A percentile compares a stretch with the other conserved stretches of the same genome.
Conservation (phyloP, 1,140 invertebrate species). For the Drosophila athabasca region DNA sequence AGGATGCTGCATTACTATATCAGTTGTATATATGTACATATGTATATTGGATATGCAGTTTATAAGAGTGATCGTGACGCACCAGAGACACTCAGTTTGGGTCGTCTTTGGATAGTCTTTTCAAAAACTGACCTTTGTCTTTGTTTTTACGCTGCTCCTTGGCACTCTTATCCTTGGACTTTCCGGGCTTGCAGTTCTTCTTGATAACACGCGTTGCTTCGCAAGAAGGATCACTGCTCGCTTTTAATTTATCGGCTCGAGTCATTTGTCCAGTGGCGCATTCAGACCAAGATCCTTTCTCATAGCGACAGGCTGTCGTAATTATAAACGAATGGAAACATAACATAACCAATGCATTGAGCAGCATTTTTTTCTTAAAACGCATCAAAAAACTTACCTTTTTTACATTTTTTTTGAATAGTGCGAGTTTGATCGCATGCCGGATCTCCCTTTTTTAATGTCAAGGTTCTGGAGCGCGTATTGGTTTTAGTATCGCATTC, state of each 20-base stretch:
- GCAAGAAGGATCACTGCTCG: slow-evolving; percentile 89
- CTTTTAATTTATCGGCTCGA: slow-evolving; percentile 88
- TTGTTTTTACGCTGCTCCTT: slow-evolving; percentile 83
- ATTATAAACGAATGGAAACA: no score
- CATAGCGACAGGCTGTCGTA: slow-evolving; percentile 89
- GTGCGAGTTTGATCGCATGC: slow-evolving; percentile 92
- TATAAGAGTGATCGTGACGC: no score
- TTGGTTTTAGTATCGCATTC: slow-evolving; percentile 93
- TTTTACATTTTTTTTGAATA: slow-evolving; percentile 96
- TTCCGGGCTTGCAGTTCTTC: slow-evolving; percentile 88
- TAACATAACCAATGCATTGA: neutral
- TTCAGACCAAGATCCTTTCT: slow-evolving; percentile 92
- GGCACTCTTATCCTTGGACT: slow-evolving; percentile 83
- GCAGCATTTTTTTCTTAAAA: neutral
- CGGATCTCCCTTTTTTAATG: slow-evolving; percentile 92
- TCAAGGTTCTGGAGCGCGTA: slow-evolving; percentile 90
- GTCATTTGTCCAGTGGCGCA: slow-evolving; percentile 88
- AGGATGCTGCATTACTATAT: no score
- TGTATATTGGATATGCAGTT: no score
- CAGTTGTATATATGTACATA: no score
- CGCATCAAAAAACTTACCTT: slow-evolving; percentile 86
- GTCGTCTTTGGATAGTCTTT: no score
- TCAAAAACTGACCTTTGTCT: slow-evolving; percentile 71
- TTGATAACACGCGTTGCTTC: slow-evolving; percentile 88
- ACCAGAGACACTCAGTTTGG: no score